Evolutionary conservation across 2,113 vertebrate species (phyloP).

Genomic region (Eolophus roseicapilla): DNA sequence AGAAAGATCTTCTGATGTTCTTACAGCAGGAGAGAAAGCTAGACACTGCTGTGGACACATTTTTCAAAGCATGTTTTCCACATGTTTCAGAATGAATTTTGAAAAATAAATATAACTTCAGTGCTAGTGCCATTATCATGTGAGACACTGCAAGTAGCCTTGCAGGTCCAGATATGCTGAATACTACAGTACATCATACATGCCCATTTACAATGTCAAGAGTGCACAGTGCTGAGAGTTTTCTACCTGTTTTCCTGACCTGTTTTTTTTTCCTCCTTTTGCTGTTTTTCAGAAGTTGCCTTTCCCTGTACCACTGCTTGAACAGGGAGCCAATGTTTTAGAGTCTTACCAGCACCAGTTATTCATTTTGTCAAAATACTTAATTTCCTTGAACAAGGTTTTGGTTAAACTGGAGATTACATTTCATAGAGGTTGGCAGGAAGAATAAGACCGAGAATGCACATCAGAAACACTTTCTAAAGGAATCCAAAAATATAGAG

Average conservation of each 20-base stretch:
- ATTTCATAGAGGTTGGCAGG: background rate
- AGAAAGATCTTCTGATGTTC: background rate
- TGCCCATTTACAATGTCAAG: background rate
- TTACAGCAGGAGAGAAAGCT: background rate
- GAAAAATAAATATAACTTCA: background rate
- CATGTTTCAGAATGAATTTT: background rate
- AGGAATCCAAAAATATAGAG: background rate
- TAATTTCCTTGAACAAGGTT: background rate
- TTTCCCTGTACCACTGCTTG: background rate
- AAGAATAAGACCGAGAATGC: background rate
- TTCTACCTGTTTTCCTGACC: background rate
- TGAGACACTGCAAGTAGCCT: background rate
- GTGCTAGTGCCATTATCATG: background rate
- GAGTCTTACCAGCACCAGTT: background rate
- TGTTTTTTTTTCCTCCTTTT: background rate
- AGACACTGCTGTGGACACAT: background rate
- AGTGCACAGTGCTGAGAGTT: background rate
- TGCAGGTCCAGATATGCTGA: background rate
- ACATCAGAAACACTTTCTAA: background rate
- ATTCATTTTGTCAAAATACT: background rate
- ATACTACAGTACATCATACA: background rate
- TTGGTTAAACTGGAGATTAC: background rate
- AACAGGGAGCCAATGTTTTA: background rate
- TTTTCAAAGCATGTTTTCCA: background rate
- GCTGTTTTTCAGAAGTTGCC: background rate